These are phyloP conservation scores for Drosophila subobscura DNA, from an alignment of 1,140 invertebrate species.

Conservation along the genomic window DNA sequence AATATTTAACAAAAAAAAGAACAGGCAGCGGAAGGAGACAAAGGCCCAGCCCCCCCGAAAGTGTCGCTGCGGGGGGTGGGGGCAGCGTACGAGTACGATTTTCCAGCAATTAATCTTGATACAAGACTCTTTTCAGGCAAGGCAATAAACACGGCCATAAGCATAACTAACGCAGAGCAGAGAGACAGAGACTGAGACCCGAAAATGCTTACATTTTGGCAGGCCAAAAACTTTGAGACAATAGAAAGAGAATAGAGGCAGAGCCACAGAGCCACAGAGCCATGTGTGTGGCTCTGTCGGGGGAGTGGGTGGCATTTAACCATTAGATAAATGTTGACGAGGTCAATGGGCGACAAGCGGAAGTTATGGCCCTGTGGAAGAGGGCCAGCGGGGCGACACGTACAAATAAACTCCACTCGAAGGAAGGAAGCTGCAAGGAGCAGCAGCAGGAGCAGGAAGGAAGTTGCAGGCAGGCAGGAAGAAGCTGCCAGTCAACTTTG, in stretches of 20 bases:
- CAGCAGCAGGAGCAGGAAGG: conserved; percentile 10
- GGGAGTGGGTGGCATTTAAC: conserved; percentile 66
- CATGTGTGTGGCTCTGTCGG: conserved; percentile 31
- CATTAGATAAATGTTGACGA: conserved; percentile 81
- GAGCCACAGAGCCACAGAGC: conserved; percentile 11
- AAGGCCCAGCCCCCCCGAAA: too few species aligned
- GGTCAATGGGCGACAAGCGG: conserved; percentile 78
- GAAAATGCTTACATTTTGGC: conserved; percentile 66
- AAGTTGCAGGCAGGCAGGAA: conserved; percentile 7
- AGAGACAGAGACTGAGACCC: conserved; percentile 40
- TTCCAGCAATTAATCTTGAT: conserved; percentile 79
- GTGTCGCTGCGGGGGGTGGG: conserved; percentile 35
- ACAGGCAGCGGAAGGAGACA: conserved; percentile 11
- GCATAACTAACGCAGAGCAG: conserved; percentile 71
- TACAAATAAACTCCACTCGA: conserved; percentile 64
- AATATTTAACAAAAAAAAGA: conserved; percentile 42
- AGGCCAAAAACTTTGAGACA: conserved; percentile 65
- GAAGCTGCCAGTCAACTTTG: conserved; percentile 55
- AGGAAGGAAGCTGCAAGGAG: conserved; percentile 14
- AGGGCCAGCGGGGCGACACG: conserved; percentile 54
- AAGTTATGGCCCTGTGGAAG: conserved; percentile 71
- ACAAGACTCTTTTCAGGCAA: conserved; percentile 66
- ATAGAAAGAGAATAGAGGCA: not conserved
- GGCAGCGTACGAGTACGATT: conserved; percentile 53
- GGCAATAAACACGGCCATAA: conserved; percentile 80